phyloP scores from a whole-genome alignment of 2,888 invertebrate species.

The Anthophora plumipes region DNA sequence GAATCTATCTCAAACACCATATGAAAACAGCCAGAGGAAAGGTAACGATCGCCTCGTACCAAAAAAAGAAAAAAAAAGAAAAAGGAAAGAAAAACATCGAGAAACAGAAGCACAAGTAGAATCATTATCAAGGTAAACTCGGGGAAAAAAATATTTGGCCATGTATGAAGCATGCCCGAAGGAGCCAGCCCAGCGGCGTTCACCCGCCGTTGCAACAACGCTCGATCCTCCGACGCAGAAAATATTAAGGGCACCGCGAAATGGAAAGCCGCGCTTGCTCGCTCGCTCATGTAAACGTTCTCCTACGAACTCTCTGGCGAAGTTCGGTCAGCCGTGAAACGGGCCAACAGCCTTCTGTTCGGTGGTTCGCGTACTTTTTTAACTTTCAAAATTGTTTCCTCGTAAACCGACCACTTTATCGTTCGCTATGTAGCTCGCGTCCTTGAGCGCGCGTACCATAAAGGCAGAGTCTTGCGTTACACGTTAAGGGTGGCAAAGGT shows the following conservation, averaged over 20 bases:
- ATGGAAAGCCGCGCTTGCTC: slow-evolving; percentile 16
- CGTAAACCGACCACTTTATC: slow-evolving; percentile 72
- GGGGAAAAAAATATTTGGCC: background rate
- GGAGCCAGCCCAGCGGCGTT: background rate
- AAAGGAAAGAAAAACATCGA: background rate
- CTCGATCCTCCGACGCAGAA: slow-evolving; percentile 3
- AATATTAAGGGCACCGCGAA: slow-evolving; percentile 24
- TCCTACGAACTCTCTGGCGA: slow-evolving; percentile 12
- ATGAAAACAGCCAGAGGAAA: too few relatives aligned
- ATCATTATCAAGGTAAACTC: background rate
- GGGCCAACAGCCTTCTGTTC: background rate
- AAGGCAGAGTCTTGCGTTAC: slow-evolving; percentile 39
- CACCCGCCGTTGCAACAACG: background rate
- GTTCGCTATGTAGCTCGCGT: slow-evolving; percentile 36
- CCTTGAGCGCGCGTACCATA: slow-evolving; percentile 46
- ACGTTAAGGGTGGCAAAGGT: slow-evolving; percentile 41
- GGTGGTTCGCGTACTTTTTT: slow-evolving; percentile 31
- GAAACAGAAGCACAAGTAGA: background rate
- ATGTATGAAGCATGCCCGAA: background rate
- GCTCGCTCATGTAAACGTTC: slow-evolving; percentile 7
- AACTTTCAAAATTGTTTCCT: slow-evolving; percentile 67
- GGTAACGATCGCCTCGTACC: too few relatives aligned
- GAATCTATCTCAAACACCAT: too few relatives aligned
- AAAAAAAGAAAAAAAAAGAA: background rate
- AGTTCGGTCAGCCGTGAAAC: slow-evolving; percentile 47